phyloP scores from a whole-genome alignment of 2,888 invertebrate species.

The Patella pellucida region DNA sequence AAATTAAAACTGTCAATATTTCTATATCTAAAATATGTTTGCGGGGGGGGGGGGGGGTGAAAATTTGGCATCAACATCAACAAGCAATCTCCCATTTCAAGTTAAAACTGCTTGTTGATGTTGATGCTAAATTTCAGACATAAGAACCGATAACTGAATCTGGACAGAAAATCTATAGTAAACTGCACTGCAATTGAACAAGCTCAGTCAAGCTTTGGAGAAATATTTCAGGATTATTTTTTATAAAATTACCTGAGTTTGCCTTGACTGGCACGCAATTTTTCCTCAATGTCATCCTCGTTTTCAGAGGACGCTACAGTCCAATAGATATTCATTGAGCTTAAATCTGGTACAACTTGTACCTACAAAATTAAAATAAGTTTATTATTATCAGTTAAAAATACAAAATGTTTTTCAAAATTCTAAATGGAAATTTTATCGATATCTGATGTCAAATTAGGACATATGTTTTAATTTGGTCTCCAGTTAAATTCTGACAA shows the following conservation, averaged over 20 bases:
- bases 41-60: no score
- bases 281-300: constrained; percentile 37
- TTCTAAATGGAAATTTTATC: neutral
- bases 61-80: no score
- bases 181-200: no score
- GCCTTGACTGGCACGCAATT: constrained; percentile 36
- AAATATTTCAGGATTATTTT: neutral
- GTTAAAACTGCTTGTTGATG: no score
- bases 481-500: neutral
- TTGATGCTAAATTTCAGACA: no score
- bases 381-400: neutral
- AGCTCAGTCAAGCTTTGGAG: neutral
- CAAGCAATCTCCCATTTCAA: no score
- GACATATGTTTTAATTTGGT: no score
- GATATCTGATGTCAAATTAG: neutral
- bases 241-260: constrained; percentile 37
- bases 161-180: no score
- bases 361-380: constrained; percentile 37
- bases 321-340: constrained; percentile 48
- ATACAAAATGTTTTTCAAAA: neutral
- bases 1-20: no score
- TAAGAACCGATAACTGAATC: no score
- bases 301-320: constrained; percentile 33
- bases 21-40: no score
- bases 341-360: constrained; percentile 43